Evolutionary conservation across 2,797 vertebrate genomes (phyloP).

Genomic region (Sarcoramphus papa): DNA sequence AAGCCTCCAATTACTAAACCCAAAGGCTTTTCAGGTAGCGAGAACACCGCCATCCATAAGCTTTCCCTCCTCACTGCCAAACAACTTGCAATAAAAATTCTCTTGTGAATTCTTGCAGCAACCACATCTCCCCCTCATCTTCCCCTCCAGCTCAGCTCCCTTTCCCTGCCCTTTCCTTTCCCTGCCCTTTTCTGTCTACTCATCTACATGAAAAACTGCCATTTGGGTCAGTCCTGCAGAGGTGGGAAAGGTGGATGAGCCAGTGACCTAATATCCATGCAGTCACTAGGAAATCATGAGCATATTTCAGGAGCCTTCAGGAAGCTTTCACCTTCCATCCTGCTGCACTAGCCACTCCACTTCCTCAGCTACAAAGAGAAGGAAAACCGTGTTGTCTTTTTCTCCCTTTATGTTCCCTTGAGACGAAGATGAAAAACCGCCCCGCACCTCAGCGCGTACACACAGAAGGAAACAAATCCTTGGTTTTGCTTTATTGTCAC

Average conservation of each 20-base stretch:
- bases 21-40: background rate
- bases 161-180: background rate
- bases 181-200: background rate
- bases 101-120: background rate
- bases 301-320: background rate
- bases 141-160: background rate
- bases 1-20: background rate
- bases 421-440: background rate
- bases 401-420: background rate
- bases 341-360: background rate
- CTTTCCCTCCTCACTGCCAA: background rate
- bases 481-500: background rate
- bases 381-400: accelerated
- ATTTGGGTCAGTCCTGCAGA: background rate
- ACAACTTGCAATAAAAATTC: background rate
- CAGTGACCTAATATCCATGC: background rate
- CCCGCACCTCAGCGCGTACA: accelerated
- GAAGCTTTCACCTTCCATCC: background rate
- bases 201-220: background rate
- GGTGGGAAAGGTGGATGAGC: background rate
- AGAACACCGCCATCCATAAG: background rate
- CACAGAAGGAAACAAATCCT: background rate
- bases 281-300: background rate
- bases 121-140: background rate
- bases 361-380: background rate